Conservation (phyloP, 2,113 vertebrate species). For the Peromyscus polionotus region DNA sequence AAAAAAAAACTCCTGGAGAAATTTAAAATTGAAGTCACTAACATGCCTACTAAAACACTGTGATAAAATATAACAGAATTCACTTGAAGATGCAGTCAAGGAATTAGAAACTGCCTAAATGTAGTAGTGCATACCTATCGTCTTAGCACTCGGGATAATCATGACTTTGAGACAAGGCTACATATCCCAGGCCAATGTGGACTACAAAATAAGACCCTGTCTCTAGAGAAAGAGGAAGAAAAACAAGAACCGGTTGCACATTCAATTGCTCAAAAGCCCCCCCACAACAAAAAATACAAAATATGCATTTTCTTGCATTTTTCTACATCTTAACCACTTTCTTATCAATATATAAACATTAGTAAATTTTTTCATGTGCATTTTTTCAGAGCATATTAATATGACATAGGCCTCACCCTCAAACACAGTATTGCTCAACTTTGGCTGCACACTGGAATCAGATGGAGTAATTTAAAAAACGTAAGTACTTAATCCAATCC, state of each 20-base stretch:
- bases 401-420: not conserved
- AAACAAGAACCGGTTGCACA: not conserved
- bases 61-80: not conserved
- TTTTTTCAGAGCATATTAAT: constrained; percentile 9
- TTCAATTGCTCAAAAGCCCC: constrained; percentile 15
- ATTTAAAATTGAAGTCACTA: constrained; percentile 49
- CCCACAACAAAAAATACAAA: not conserved
- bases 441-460: not conserved
- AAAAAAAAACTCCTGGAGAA: constrained; percentile 14
- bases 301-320: not conserved
- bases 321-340: not conserved
- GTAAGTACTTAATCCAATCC: not conserved
- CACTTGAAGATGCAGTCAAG: constrained; percentile 40
- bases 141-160: not conserved
- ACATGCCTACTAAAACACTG: constrained; percentile 13
- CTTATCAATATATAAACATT: not conserved
- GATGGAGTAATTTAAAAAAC: not conserved
- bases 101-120: not conserved
- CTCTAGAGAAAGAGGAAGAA: not conserved
- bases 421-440: not conserved
- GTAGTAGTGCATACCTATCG: not conserved
- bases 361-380: not conserved
- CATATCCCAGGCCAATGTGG: not conserved
- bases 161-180: not conserved
- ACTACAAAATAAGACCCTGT: not conserved